These are phyloP conservation scores for Dysdera silvatica DNA, from an alignment of 1,140 invertebrate genomes.

Conservation along the genomic window DNA sequence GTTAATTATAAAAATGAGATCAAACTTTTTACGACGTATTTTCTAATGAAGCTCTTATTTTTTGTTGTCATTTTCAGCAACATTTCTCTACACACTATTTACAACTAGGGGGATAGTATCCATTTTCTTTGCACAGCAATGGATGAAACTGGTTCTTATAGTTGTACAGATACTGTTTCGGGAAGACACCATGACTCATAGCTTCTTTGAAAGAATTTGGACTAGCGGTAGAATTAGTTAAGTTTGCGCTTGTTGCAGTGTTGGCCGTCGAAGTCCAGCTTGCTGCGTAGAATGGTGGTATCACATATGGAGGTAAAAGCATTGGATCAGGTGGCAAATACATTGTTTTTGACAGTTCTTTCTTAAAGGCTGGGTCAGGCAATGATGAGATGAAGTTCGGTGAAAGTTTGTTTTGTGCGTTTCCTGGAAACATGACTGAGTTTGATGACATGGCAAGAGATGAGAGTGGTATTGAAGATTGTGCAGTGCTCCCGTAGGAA, in stretches of 20 bases:
- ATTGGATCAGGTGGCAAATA: conserved; percentile 16
- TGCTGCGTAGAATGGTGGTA: conserved; percentile 23
- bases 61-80: not conserved
- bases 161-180: conserved; percentile 24
- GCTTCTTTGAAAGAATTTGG: conserved; percentile 19
- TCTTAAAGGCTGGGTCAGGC: conserved; percentile 9
- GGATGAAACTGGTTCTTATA: conserved; percentile 23
- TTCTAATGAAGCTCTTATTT: too few species aligned
- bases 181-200: conserved; percentile 28
- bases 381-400: conserved; percentile 7
- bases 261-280: conserved; percentile 23
- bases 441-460: conserved; percentile 1
- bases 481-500: not conserved
- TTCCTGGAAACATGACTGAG: conserved; percentile 5
- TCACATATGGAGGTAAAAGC: conserved; percentile 27
- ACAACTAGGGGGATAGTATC: conserved; percentile 27
- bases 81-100: conserved; percentile 4
- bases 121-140: conserved; percentile 28
- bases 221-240: conserved; percentile 24
- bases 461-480: not conserved
- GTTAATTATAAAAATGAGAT: too few species aligned
- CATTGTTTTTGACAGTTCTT: conserved; percentile 26
- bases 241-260: not conserved
- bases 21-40: too few species aligned
- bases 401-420: conserved; percentile 20